Evolutionary conservation across 2,797 vertebrate species (phyloP), one percentile per base, ranked within the genome.

Genomic region (Sebastes dallii): DNA sequence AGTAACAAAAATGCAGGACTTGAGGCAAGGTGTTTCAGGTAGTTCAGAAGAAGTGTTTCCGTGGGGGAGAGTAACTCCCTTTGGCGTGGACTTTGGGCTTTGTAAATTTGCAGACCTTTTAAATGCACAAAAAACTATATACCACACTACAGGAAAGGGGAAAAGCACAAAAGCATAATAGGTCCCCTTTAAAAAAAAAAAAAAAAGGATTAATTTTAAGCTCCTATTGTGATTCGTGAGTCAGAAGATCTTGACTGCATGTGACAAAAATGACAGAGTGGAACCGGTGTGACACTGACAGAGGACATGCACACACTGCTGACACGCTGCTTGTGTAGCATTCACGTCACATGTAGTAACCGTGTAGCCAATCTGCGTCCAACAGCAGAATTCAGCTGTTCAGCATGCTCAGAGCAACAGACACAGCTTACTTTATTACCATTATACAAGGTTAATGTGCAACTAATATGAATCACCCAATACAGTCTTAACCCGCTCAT

Each of bases 231-330:
- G n/a, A 22, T n/a, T 30, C 3, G 14, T 54, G 11, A 13, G 25
- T 75, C 68, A 46, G 30, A 55, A 52, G 84, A 84, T 64, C 24
- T 20, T 85, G 71, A 89, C 67, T 64, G 25, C 12, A 70, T 71
- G 73, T 86, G 86, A 87, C 83, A 83, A 52, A 75, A 50, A 74
- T 80, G 89, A 89, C 79, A 42, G 73, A 87, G 81, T 83, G 78
- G 83, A 76, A 68, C 20, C 46, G 72, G 61, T 29, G 73, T 78
- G 79, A 73, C 71, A 34, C 32, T 77, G 87, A 85, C 83, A 85
- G 82, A 80, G 29, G 72, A 80, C 82, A 76, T 39, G 29, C 72
- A 69, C 27, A 70, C 66, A 66, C 29, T 75, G 80, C 82, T 85
- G 86, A 85, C 78, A 34, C 29, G 78, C 80, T 67, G 64, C 62